Evolutionary conservation across 2,797 vertebrate species (phyloP), one percentile per base, ranked within the genome.

Genomic region (Lindbergichthys nudifrons): DNA sequence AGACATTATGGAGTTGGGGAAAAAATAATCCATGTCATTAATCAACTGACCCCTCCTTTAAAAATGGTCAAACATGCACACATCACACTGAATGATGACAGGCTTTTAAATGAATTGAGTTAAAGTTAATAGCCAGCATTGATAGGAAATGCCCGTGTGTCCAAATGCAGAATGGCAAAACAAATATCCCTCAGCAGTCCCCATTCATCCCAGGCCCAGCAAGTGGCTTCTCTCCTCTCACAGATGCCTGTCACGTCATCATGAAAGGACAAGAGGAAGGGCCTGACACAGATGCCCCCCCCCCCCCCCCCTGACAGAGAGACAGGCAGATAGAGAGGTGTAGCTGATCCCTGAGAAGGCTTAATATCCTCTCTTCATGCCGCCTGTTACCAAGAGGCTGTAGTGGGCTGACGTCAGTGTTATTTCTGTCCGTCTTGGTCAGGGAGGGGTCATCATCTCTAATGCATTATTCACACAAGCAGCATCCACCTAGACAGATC

Each of bases 341-440:
- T 76, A 86, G 81, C 83, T 84, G 89, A 91, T 90, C 87, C 85
- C 88, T 1, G 64, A 88, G 87, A 88, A 85, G 79, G 73, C 80
- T 87, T 87, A 85, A 89, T 83, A 87, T 76, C 87, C 89, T 79
- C 68, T 79, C 75, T 65, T 66, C 36, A 30, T 82, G 83, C 69
- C 46, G 68, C 53, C 75, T 81, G 80, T 60, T 77, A 69, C 81
- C 71, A 45, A 1, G 54, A 86, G 79, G 77, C 65, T 80, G 8
- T 36, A 39, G 8, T 45, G 52, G 54, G 47, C 69, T 91, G 90
- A 93, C 89, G 86, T 92, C 89, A 90, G 77, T 82, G 82, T 88
- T 91, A 89, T 92, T 92, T 90, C 85, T 84, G 87, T 90, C 88
- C 90, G 79, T 89, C 79, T 77, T 85, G 86, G 88, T 86, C 90